These are phyloP conservation scores for Sisor rabdophorus DNA, from an alignment of 2,113 vertebrate species.

Conservation along the genomic window DNA sequence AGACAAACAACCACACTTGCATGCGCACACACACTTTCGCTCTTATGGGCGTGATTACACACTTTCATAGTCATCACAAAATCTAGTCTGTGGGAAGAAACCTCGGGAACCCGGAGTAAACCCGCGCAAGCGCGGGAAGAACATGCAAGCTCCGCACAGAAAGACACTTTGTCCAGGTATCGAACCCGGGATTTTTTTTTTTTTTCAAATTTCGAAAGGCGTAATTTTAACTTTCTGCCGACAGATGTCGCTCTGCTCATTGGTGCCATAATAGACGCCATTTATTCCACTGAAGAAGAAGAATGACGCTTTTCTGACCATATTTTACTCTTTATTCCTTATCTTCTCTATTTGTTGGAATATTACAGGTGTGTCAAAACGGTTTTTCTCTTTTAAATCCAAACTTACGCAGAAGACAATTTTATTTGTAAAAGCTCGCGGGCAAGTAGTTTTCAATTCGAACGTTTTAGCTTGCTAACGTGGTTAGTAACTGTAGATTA, in stretches of 20 bases:
- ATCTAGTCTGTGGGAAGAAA: too few species aligned
- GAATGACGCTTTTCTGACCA: background rate
- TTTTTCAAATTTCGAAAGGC: background rate
- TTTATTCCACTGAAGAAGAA: background rate
- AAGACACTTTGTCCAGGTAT: background rate
- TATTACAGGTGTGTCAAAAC: background rate
- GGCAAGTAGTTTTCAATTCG: background rate
- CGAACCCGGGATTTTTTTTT: background rate
- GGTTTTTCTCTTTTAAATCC: too few species aligned
- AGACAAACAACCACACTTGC: too few species aligned
- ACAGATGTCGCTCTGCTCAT: background rate
- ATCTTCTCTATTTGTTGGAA: background rate
- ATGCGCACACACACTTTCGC: too few species aligned
- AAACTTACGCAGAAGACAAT: too few species aligned
- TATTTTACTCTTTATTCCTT: background rate
- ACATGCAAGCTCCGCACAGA: too few species aligned
- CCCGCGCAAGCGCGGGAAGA: too few species aligned
- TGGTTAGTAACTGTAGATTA: background rate
- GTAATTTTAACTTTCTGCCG: background rate
- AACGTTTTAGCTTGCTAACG: background rate
- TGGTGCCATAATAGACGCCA: background rate
- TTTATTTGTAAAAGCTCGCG: background rate
- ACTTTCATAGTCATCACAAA: too few species aligned
- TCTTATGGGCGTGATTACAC: too few species aligned
- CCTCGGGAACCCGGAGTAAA: too few species aligned